phyloP scores from a whole-genome alignment of 2,113 vertebrate species.

The Cyanoderma ruficeps region DNA sequence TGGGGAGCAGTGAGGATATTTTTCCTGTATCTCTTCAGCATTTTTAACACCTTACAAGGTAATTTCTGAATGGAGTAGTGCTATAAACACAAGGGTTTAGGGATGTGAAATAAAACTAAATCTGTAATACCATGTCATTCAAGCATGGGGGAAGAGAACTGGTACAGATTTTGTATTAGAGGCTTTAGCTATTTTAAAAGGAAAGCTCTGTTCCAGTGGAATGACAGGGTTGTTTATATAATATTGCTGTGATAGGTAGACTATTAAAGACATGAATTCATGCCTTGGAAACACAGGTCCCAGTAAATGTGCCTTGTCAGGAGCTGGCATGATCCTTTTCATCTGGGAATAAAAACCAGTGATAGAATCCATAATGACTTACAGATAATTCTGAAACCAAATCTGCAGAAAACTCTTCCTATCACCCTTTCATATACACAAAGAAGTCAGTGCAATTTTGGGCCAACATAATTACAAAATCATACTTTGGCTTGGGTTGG shows the following conservation, averaged over 20 bases:
- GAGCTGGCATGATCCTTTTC: background rate
- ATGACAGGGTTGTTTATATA: background rate
- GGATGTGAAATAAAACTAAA: background rate
- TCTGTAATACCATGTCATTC: background rate
- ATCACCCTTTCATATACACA: background rate
- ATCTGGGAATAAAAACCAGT: background rate
- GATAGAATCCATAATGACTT: background rate
- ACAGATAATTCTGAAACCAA: background rate
- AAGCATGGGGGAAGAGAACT: background rate
- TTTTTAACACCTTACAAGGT: constrained; percentile 89
- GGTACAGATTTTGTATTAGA: background rate
- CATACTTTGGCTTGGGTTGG: background rate
- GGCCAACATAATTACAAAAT: background rate
- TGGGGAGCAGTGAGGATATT: constrained; percentile 76
- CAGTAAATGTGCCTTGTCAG: background rate
- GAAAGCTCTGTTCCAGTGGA: background rate
- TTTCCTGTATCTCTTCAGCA: constrained; percentile 84
- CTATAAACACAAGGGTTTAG: background rate
- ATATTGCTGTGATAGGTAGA: background rate
- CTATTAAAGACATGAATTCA: background rate
- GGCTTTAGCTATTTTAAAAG: background rate
- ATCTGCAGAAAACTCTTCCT: background rate
- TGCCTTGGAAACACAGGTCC: background rate
- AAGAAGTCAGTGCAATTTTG: background rate
- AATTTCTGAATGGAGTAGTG: background rate